These are phyloP conservation scores for Perca fluviatilis DNA, from an alignment of 2,113 vertebrate species.

Conservation along the genomic window DNA sequence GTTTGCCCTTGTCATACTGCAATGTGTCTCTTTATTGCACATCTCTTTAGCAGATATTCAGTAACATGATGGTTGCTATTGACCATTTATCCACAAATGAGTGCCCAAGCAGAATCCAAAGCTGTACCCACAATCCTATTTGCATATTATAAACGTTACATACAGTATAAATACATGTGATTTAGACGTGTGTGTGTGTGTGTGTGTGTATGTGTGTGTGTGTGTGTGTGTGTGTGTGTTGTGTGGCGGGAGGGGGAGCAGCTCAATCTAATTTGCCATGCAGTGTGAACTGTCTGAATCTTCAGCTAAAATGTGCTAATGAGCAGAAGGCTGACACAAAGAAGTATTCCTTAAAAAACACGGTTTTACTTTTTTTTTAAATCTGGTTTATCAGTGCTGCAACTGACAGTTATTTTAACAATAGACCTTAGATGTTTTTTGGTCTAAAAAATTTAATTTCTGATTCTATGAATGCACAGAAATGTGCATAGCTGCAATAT, in stretches of 20 bases:
- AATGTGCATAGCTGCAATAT: not conserved
- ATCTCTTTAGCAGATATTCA: not conserved
- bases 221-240: conserved; percentile 10
- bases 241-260: conserved; percentile 20
- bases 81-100: not conserved
- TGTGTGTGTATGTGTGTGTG: conserved; percentile 17
- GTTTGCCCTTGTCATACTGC: conserved; percentile 36
- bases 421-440: not conserved
- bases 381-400: conserved; percentile 12
- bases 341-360: conserved; percentile 23
- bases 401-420: not conserved
- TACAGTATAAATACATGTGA: conserved; percentile 35
- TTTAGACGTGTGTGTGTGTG: not conserved
- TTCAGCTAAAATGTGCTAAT: conserved; percentile 62
- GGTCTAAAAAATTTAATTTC: not conserved
- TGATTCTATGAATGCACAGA: not conserved
- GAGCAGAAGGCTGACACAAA: conserved; percentile 40
- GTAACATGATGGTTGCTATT: not conserved
- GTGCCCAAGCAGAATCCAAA: not conserved
- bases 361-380: no score
- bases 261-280: conserved; percentile 63
- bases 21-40: conserved; percentile 17
- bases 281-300: conserved; percentile 63
- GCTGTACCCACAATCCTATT: not conserved
- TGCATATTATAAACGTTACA: conserved; percentile 18